Conservation (phyloP, 1,140 invertebrate genomes). For the Panagrolaimus sp. region DNA sequence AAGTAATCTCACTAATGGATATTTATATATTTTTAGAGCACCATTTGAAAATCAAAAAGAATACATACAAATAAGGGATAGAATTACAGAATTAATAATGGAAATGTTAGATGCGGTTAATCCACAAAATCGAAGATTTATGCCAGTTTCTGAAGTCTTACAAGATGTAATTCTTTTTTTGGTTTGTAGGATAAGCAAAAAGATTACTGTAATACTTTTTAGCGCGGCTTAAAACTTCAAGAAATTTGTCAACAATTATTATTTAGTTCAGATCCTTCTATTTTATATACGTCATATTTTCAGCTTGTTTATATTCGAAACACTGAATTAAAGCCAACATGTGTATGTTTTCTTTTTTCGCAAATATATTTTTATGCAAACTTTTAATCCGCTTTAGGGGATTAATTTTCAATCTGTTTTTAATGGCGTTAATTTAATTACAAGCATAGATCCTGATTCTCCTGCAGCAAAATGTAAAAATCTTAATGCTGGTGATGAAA, state of each 20-base stretch:
- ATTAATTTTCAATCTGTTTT: slow-evolving; percentile 32
- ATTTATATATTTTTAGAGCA: neutral
- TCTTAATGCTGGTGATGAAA: slow-evolving; percentile 38
- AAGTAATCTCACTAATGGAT: neutral
- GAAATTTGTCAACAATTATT: slow-evolving; percentile 30
- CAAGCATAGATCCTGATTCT: slow-evolving; percentile 28
- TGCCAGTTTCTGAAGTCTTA: neutral
- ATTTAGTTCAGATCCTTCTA: slow-evolving; percentile 22
- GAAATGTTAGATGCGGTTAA: slow-evolving; percentile 7
- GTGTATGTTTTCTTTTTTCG: slow-evolving; percentile 4
- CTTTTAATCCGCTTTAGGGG: slow-evolving; percentile 26
- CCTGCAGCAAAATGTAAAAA: slow-evolving; percentile 24
- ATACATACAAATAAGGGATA: slow-evolving; percentile 12
- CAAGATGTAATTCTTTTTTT: neutral
- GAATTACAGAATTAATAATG: neutral
- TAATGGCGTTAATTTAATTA: slow-evolving; percentile 32
- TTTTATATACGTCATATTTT: slow-evolving; percentile 37
- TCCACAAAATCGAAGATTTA: neutral
- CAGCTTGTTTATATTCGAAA: slow-evolving; percentile 31
- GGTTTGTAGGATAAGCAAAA: slow-evolving; percentile 7
- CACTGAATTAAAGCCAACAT: slow-evolving; percentile 21
- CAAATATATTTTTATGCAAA: slow-evolving; percentile 15
- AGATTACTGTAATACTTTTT: slow-evolving; percentile 20
- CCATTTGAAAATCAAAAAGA: slow-evolving; percentile 13
- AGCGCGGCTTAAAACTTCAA: slow-evolving; percentile 30